phyloP scores from a whole-genome alignment of 2,888 invertebrate genomes.

The Caenorhabditis sp. region DNA sequence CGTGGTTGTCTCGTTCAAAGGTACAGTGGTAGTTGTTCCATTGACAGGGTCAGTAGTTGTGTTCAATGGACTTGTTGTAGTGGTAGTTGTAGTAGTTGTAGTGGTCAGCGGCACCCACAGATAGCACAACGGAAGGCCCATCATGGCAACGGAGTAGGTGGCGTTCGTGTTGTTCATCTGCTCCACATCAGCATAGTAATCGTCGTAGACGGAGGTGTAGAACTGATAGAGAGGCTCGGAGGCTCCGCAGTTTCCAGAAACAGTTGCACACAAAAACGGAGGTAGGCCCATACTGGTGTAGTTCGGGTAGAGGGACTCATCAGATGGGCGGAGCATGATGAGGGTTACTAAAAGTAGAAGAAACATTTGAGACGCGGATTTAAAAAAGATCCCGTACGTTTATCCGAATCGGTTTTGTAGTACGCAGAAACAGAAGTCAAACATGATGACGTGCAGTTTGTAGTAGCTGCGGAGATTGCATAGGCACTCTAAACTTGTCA shows the following conservation, averaged over 20 bases:
- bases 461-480: slow-evolving; percentile 37
- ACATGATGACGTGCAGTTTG: slow-evolving; percentile 55
- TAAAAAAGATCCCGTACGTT: slow-evolving; percentile 6
- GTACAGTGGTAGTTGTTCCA: slow-evolving; percentile 32
- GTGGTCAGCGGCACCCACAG: slow-evolving; percentile 54
- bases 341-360: slow-evolving; percentile 34
- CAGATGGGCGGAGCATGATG: slow-evolving; percentile 61
- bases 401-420: slow-evolving; percentile 51
- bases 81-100: slow-evolving; percentile 51
- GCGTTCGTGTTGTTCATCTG: slow-evolving; percentile 41
- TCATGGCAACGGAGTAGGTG: slow-evolving; percentile 47
- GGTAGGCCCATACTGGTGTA: slow-evolving; percentile 54
- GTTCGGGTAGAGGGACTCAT: slow-evolving; percentile 52
- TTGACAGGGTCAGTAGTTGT: slow-evolving; percentile 33
- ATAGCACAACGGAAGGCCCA: slow-evolving; percentile 60
- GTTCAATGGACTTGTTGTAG: slow-evolving; percentile 26
- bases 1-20: slow-evolving; percentile 37
- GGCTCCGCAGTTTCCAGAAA: slow-evolving; percentile 68
- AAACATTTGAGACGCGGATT: not conserved
- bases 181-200: slow-evolving; percentile 58
- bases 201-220: slow-evolving; percentile 52
- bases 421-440: slow-evolving; percentile 49
- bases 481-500: slow-evolving; percentile 36
- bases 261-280: slow-evolving; percentile 59
- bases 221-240: slow-evolving; percentile 63